These are phyloP conservation scores for Cyanoderma ruficeps DNA, from an alignment of 2,113 vertebrate genomes.

Conservation along the genomic window DNA sequence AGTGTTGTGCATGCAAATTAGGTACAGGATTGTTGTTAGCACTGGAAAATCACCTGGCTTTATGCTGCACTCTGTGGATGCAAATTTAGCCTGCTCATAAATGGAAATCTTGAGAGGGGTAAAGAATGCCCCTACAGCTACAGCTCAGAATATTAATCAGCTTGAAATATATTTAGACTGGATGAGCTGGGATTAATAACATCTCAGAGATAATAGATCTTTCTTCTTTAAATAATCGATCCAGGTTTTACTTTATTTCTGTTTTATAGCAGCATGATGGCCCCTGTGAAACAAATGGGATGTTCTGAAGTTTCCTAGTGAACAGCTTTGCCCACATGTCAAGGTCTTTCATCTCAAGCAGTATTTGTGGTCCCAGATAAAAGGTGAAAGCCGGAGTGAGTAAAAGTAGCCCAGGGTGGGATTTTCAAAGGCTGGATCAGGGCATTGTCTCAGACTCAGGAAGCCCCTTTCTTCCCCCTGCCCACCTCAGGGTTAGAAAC, in stretches of 20 bases:
- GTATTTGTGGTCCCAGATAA: not conserved
- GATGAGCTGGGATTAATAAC: conserved; percentile 22
- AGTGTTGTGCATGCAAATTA: not conserved
- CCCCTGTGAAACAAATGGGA: conserved; percentile 12
- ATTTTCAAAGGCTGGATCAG: not conserved
- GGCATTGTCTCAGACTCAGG: not conserved
- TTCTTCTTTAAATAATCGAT: conserved; percentile 33
- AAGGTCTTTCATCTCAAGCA: not conserved
- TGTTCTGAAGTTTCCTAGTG: not conserved
- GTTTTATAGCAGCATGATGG: not conserved
- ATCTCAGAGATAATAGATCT: not conserved
- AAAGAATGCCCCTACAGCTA: conserved; percentile 25
- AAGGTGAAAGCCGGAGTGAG: not conserved
- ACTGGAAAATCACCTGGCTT: conserved; percentile 29
- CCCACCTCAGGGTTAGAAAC: not conserved
- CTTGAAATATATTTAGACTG: conserved; percentile 48
- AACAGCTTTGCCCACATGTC: not conserved
- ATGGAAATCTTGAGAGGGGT: conserved; percentile 16
- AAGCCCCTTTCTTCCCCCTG: not conserved
- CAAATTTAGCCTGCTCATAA: conserved; percentile 48
- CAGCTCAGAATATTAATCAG: conserved; percentile 45
- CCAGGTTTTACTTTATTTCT: conserved; percentile 14
- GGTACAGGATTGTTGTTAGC: not conserved
- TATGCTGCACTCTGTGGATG: not conserved
- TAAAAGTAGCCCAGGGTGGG: not conserved